Percentiles rank a stretch among this genome's conserved stretches.
Evolutionary conservation across 2,888 invertebrate species (phyloP).

Genomic region (Catocala fraxini): DNA sequence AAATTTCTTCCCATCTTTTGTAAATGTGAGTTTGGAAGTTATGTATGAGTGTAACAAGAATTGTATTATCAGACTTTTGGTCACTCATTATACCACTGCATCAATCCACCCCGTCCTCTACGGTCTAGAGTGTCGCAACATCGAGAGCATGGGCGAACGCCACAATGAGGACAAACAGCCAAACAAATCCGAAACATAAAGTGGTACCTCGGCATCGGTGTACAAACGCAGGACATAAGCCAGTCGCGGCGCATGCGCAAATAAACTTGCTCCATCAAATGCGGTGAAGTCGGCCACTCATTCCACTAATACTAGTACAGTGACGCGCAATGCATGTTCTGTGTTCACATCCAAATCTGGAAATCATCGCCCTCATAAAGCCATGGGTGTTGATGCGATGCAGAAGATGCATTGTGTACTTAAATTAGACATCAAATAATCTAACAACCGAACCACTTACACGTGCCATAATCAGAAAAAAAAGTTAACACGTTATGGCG

Average conservation of each 20-base stretch:
- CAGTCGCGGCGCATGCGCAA: conserved; percentile 86
- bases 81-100: conserved; percentile 57
- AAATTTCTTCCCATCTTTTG: conserved; percentile 17
- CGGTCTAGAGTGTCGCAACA: conserved; percentile 67
- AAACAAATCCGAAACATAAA: conserved; percentile 76
- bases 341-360: conserved; percentile 72
- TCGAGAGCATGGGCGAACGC: conserved; percentile 78
- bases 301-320: conserved; percentile 84
- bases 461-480: conserved; percentile 55
- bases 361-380: conserved; percentile 55
- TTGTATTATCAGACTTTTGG: conserved; percentile 16
- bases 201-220: conserved; percentile 81
- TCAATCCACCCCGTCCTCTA: conserved; percentile 81
- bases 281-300: conserved; percentile 87
- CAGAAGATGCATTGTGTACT: conserved; percentile 79
- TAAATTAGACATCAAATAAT: conserved; percentile 60
- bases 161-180: conserved; percentile 85
- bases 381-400: conserved; percentile 59
- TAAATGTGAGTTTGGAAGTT: conserved; percentile 20
- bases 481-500: conserved; percentile 59
- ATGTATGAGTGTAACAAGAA: conserved; percentile 36
- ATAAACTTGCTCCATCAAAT: conserved; percentile 85
- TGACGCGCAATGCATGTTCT: conserved; percentile 83
- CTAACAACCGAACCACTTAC: conserved; percentile 61
- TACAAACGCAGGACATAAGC: conserved; percentile 84